A percentile compares a stretch with the other conserved stretches of the same genome.
Conservation (phyloP, 2,113 vertebrate species). For the Balaeniceps rex region DNA sequence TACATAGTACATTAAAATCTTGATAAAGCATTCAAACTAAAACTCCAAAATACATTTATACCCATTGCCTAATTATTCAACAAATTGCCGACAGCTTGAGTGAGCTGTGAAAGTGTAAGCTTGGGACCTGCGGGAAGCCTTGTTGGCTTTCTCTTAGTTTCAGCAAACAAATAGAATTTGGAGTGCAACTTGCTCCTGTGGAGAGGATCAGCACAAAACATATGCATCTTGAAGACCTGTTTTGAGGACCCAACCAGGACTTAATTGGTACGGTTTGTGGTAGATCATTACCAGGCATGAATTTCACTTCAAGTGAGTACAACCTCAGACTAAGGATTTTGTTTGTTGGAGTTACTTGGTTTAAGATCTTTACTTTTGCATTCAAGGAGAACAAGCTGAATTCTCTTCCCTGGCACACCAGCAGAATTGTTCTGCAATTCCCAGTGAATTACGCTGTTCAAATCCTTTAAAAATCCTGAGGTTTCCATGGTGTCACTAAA, state of each 20-base stretch:
- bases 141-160: background rate
- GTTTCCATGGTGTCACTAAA: constrained; percentile 16
- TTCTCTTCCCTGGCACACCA: background rate
- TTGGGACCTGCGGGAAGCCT: background rate
- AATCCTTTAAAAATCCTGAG: background rate
- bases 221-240: background rate
- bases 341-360: background rate
- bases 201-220: background rate
- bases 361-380: background rate
- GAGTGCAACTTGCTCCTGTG: background rate
- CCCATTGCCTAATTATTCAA: background rate
- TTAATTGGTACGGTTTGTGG: background rate
- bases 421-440: background rate
- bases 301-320: background rate
- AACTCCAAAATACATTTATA: background rate
- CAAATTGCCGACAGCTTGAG: background rate
- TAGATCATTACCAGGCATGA: background rate
- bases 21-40: rapidly evolving
- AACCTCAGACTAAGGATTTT: background rate
- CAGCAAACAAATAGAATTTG: background rate
- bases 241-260: background rate
- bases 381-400: background rate
- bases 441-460: background rate
- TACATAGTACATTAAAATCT: background rate
- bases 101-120: background rate